A percentile compares a stretch with the other conserved stretches of the same genome.
phyloP scores from a whole-genome alignment of 2,888 invertebrate species.

The Diplolepis rosae region DNA sequence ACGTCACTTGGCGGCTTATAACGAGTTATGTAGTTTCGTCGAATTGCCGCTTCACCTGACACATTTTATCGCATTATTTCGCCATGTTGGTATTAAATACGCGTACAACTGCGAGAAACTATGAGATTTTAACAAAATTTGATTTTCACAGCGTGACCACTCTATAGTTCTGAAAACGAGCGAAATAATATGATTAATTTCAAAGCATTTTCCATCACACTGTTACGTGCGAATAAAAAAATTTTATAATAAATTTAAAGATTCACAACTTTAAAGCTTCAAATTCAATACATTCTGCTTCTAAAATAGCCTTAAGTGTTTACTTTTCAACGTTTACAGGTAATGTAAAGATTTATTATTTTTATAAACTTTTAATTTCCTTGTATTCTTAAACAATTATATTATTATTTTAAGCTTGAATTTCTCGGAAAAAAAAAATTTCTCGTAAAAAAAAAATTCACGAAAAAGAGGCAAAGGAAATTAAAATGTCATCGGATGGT shows the following conservation, averaged over 20 bases:
- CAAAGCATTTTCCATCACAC: not conserved
- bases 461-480: not conserved
- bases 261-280: too few relatives aligned
- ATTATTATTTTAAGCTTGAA: not conserved
- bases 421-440: too few relatives aligned
- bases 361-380: not conserved
- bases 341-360: not conserved
- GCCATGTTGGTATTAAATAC: slow-evolving; percentile 13
- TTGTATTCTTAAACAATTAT: not conserved
- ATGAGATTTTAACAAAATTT: slow-evolving; percentile 13
- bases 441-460: not conserved
- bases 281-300: too few relatives aligned
- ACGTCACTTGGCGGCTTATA: slow-evolving; percentile 14
- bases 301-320: too few relatives aligned
- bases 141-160: not conserved
- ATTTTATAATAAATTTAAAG: too few relatives aligned
- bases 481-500: not conserved
- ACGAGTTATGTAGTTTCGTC: slow-evolving; percentile 5
- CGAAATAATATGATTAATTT: not conserved
- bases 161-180: not conserved
- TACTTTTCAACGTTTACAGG: too few relatives aligned
- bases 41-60: slow-evolving; percentile 23
- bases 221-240: not conserved
- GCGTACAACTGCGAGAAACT: slow-evolving; percentile 2
- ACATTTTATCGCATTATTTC: slow-evolving; percentile 15